Evolutionary conservation across 92 coral and sea anemone species (phyloP), one percentile per base, ranked within the genome.

Genomic region (Nematostella vectensis): DNA sequence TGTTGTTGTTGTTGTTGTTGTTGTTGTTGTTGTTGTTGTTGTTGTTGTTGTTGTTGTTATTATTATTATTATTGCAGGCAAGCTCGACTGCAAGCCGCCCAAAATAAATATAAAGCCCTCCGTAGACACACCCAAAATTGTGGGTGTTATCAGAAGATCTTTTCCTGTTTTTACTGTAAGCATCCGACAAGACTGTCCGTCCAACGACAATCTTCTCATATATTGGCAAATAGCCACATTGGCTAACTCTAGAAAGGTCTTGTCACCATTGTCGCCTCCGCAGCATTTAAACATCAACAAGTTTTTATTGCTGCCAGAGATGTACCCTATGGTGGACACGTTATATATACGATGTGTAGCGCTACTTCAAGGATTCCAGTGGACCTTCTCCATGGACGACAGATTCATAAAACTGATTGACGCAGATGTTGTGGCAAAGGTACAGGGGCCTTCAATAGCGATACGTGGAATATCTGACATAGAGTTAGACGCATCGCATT

Each of bases 401-500:
- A 58, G 50, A 31, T 55, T 63, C 23, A 26, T 78, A 4, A 33
- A 45, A 59, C 24, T 78, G 10, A 57, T 49, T 17, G 55, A 59
- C 10, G 68, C 84, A 33, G 60, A 49, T 0, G 31, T 78, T n/a
- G 31, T 54, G 11, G 74, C 65, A 16, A 71, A 6, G 29, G 59
- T 78, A 29, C 29, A 10, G 24, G 84, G 79, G 12, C 68, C 62
- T 1, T 15, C 18, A 2, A 2, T 23, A 2, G 61, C 63, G 4
- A 31, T 66, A 27, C 48, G 18, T 15, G 57, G 64, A 48, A 45
- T 27, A 27, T 43, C 52, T 12, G 45, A 55, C 42, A 37, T 77
- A 1, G 47, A 48, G 3, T 37, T 77, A 13, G 58, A 70, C 29
- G 83, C 72, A 0, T 64, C 72, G 0, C 38, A 51, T 22, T 77